A percentile compares a stretch with the other conserved stretches of the same genome.
Evolutionary conservation across 2,797 vertebrate species (phyloP).

Genomic region (Cryptoprocta ferox): DNA sequence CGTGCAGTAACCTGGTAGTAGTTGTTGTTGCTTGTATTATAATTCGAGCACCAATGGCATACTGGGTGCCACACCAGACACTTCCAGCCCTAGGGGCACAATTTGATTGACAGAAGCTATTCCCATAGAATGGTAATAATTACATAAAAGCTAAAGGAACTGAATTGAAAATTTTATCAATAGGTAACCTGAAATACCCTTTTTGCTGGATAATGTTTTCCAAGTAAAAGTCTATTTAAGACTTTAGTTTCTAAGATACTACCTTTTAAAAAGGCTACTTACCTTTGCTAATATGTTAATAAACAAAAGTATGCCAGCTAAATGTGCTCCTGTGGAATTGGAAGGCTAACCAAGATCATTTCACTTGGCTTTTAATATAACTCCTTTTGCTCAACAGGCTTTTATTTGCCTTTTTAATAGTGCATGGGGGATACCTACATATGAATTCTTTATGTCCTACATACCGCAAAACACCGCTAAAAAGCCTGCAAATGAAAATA

Average conservation of each 20-base stretch:
- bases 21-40: constrained; percentile 65
- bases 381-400: background rate
- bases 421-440: background rate
- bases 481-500: background rate
- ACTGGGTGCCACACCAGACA: constrained; percentile 51
- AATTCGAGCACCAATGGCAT: constrained; percentile 51
- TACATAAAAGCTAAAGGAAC: constrained; percentile 59
- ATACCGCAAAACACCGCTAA: background rate
- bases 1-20: constrained; percentile 58
- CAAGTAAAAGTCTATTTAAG: constrained; percentile 50
- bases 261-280: constrained; percentile 47
- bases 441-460: background rate
- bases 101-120: constrained; percentile 61
- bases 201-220: constrained; percentile 47
- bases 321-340: background rate
- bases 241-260: constrained; percentile 43
- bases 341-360: background rate
- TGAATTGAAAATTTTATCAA: constrained; percentile 54
- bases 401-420: background rate
- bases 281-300: background rate
- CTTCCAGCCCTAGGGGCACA: constrained; percentile 53
- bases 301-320: background rate
- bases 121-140: constrained; percentile 56
- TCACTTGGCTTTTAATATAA: background rate
- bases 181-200: constrained; percentile 58